A percentile compares a stretch with the other conserved stretches of the same genome.
phyloP scores from a whole-genome alignment of 2,888 invertebrate species.

The Notodonta ziczac region DNA sequence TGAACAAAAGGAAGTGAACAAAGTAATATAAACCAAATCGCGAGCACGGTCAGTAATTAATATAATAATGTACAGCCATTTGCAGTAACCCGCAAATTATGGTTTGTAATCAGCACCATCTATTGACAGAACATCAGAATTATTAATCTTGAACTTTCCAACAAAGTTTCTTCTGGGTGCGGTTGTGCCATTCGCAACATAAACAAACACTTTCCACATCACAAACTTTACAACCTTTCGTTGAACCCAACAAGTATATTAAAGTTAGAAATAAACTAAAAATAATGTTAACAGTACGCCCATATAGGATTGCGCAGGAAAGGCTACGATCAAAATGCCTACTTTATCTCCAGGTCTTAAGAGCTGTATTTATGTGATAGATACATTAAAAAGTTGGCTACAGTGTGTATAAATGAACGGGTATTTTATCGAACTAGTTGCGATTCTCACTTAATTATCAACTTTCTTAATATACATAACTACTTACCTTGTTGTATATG shows the following conservation, averaged over 20 bases:
- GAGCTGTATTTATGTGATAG: background rate
- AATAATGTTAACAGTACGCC: background rate
- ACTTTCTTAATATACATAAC: conserved; percentile 5
- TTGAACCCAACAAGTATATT: background rate
- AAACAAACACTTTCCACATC: no score
- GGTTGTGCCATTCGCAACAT: no score
- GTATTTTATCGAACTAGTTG: conserved; percentile 7
- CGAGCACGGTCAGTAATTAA: no score
- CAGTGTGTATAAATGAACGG: conserved; percentile 1
- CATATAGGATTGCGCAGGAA: background rate
- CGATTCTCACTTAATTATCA: conserved; percentile 6
- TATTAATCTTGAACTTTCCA: no score
- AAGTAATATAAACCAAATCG: no score
- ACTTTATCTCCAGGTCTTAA: background rate
- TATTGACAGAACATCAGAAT: no score
- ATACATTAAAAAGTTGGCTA: background rate
- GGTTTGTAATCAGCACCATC: no score
- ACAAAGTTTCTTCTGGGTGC: no score
- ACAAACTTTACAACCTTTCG: background rate
- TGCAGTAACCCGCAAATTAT: no score
- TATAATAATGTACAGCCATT: no score
- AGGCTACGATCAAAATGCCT: background rate
- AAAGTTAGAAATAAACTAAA: background rate
- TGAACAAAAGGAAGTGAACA: no score
- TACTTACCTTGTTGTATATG: background rate